Conservation (phyloP, 2,888 invertebrate species). For the Caradrina clavipalpis region DNA sequence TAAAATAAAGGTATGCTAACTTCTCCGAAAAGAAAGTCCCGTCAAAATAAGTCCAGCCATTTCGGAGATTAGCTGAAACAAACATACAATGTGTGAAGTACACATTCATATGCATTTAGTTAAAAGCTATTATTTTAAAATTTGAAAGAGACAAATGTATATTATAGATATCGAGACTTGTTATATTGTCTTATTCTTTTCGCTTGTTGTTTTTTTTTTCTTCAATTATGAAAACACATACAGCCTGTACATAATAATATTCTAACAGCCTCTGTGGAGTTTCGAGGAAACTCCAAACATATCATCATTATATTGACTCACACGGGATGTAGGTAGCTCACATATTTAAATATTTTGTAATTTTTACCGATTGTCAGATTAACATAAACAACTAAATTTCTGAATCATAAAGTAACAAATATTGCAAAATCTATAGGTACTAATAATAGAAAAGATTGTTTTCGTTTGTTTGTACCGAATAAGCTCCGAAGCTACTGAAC, state of each 20-base stretch:
- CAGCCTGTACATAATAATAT: neutral
- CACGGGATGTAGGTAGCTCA: neutral
- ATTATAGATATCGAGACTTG: no score
- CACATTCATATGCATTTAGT: no score
- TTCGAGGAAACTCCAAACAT: neutral
- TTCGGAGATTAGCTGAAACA: no score
- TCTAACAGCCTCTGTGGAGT: neutral
- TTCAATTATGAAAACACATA: neutral
- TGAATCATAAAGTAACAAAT: neutral
- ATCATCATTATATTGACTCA: conserved; percentile 13
- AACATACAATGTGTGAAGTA: no score
- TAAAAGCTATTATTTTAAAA: no score
- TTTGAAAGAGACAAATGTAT: no score
- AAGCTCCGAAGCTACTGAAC: no score
- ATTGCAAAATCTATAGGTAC: neutral
- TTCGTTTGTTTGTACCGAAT: no score
- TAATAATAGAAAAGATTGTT: no score
- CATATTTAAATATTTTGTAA: neutral
- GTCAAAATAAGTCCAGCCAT: no score
- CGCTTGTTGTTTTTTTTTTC: neutral
- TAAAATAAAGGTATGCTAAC: no score
- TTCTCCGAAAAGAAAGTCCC: no score
- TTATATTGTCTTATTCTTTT: neutral
- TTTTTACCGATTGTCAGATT: neutral
- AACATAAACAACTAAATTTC: neutral